phyloP scores from a whole-genome alignment of 2,113 vertebrate species.

The Psephotus haematonotus region DNA sequence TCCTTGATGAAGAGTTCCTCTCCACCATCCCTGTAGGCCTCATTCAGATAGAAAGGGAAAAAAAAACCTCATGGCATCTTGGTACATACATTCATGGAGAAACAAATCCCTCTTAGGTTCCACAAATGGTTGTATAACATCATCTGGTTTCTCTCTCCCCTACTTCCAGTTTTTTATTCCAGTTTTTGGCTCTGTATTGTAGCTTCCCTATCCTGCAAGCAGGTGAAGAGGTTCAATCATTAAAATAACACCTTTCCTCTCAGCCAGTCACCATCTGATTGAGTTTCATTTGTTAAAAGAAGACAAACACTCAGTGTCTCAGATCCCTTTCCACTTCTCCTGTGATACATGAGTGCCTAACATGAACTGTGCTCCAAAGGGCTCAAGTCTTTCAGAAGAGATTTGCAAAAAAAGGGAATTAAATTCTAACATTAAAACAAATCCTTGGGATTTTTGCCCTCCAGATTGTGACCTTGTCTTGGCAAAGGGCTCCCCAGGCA shows the following conservation, averaged over 20 bases:
- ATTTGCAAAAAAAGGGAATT: neutral
- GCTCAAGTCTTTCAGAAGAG: neutral
- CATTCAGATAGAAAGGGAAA: neutral
- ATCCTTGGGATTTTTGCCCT: neutral
- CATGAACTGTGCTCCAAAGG: neutral
- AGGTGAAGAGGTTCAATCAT: neutral
- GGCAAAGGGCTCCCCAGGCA: neutral
- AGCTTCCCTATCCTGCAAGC: neutral
- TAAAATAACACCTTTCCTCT: slow-evolving; percentile 12
- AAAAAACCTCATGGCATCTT: neutral
- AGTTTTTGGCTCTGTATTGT: neutral
- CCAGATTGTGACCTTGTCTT: neutral
- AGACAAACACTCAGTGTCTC: neutral
- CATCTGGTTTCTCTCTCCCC: neutral
- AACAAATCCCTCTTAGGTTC: neutral
- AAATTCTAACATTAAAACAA: neutral
- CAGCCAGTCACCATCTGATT: neutral
- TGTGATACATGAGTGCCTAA: neutral
- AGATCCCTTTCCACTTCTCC: neutral
- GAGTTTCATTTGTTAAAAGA: neutral
- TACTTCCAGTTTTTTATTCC: neutral
- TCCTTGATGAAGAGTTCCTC: too few species aligned
- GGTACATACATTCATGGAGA: neutral
- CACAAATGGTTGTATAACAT: neutral
- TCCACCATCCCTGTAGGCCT: neutral